Base-by-base conservation (phyloP, 2,888 invertebrate species). In the Papilio gigon region DNA sequence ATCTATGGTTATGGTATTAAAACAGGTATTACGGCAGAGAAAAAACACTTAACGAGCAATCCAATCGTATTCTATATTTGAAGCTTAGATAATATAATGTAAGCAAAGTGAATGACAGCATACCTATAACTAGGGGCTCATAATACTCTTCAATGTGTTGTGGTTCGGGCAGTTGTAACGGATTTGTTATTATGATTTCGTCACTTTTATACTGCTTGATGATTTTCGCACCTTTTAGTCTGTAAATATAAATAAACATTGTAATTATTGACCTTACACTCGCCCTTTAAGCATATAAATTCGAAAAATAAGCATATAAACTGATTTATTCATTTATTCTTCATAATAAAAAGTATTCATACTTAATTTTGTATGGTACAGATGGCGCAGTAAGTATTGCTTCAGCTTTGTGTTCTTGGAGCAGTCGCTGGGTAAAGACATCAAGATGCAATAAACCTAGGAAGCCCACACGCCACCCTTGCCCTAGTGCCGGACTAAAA, bases 391-490 rank as follows among this genome's bases (percentile, higher is more conserved):
- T 97, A 50, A 97, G 90, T 67, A 97, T 95, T 0, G 97, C 94
- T 74, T 97, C 95, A 0, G 97, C 95, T 71, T 94, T 95, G 84
- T 96, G 95, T 83, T 98, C 97, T 81, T 97, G 97, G 73, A 97
- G 93, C 25, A 98, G 87, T 22, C 98, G 92, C 85, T 98, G 97
- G 47, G 95, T 95, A 80, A 98, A 97, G 0, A 98, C 97, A 86
- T 98, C 98, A 87, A 98, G 93, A 80, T 98, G 98, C 17, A 98
- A 87, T 4, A 98, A 89, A 0, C 98, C 98, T 14, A 98, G 87
- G 83, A 98, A 98, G 2, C 98, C 98, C 30, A 97, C 86, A 53
- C 97, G 93, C 97, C 97, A 98, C 27, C 98, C 98, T 82, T 96
- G 96, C 2, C 97, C 98, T 68, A 98, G 89, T 2, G 97, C 97